Percentiles rank a stretch among this genome's conserved stretches.
These are phyloP conservation scores for Emys orbicularis DNA, from an alignment of 2,797 vertebrate species.

Conservation along the genomic window DNA sequence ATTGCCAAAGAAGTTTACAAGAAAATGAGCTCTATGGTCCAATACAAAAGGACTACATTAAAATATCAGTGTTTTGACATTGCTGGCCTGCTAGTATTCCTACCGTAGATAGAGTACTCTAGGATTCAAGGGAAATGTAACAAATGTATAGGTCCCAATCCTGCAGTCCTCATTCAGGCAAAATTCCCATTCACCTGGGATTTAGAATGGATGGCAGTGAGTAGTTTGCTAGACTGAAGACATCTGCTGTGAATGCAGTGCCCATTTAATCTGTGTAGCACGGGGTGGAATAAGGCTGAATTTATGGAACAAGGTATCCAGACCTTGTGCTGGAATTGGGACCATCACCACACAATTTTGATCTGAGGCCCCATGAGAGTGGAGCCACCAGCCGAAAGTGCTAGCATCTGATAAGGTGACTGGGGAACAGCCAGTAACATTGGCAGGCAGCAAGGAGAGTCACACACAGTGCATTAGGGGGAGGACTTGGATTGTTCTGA, in stretches of 20 bases:
- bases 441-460: neutral
- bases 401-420: rapidly evolving
- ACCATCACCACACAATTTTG: neutral
- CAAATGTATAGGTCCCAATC: neutral
- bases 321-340: neutral
- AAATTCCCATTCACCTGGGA: neutral
- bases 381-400: neutral
- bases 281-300: neutral
- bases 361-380: neutral
- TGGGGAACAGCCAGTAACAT: neutral
- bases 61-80: neutral
- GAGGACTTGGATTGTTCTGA: neutral
- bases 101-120: neutral
- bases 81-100: neutral
- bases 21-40: neutral
- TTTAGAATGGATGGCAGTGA: neutral
- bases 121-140: neutral
- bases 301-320: neutral
- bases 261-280: neutral
- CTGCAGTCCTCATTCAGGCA: neutral
- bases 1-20: neutral
- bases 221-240: no score
- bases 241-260: neutral
- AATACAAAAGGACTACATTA: neutral
- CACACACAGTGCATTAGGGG: neutral